These are phyloP conservation scores for Perccottus glenii DNA, from an alignment of 2,113 vertebrate genomes.

Conservation along the genomic window DNA sequence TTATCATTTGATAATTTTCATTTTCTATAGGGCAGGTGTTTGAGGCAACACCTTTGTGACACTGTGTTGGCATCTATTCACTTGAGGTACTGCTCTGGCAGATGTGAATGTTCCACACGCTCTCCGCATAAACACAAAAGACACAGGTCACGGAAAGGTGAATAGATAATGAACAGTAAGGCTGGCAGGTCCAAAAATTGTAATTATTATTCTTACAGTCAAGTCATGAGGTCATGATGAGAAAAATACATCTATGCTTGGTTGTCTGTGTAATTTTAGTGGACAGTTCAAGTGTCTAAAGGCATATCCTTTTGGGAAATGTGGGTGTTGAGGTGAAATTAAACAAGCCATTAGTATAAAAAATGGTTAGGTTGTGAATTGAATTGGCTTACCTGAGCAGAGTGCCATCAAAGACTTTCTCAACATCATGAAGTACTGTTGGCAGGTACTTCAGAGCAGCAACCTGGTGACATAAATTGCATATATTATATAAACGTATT, in stretches of 20 bases:
- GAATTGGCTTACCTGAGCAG: constrained; percentile 87
- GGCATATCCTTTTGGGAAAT: neutral
- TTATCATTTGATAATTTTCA: neutral
- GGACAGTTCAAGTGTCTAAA: constrained; percentile 17
- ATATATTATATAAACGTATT: no score
- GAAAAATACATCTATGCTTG: neutral
- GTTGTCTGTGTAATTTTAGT: neutral
- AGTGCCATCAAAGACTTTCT: constrained; percentile 92
- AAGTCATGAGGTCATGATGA: constrained; percentile 10
- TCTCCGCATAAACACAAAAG: constrained; percentile 3
- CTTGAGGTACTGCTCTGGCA: constrained; percentile 23
- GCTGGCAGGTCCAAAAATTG: constrained; percentile 8
- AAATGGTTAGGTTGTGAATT: neutral
- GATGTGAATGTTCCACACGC: constrained; percentile 25
- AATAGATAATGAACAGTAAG: constrained; percentile 25
- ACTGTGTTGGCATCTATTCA: constrained; percentile 39
- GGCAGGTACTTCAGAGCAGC: constrained; percentile 97
- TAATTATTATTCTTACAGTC: constrained; percentile 2
- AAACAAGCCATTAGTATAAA: constrained; percentile 22
- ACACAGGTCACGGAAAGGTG: constrained; percentile 34
- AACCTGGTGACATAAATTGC: constrained; percentile 79
- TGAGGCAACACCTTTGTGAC: constrained; percentile 40
- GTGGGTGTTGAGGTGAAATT: constrained; percentile 47
- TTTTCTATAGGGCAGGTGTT: constrained; percentile 25
- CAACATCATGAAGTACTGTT: constrained; percentile 93